These are phyloP conservation scores for Orchestes rusci DNA, from an alignment of 2,888 invertebrate genomes.

Conservation along the genomic window DNA sequence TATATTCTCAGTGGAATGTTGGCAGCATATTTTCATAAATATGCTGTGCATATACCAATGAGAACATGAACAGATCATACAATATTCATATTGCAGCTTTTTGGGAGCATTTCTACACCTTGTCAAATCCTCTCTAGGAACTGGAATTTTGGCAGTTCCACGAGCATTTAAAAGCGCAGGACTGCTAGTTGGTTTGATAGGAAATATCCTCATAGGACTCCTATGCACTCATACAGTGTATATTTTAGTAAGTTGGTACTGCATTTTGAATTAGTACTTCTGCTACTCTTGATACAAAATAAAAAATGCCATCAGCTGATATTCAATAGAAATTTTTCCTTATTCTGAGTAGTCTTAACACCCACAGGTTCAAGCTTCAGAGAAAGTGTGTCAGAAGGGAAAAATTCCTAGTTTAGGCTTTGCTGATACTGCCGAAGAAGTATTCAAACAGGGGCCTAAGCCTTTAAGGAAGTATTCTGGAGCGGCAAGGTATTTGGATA, in stretches of 20 bases:
- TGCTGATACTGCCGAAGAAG: slow-evolving; percentile 75
- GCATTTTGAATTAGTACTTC: too few relatives aligned
- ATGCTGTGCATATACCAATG: neutral
- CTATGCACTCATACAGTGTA: slow-evolving; percentile 92
- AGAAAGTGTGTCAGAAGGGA: slow-evolving; percentile 62
- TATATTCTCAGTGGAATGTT: too few relatives aligned
- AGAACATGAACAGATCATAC: neutral
- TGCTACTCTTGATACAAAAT: neutral
- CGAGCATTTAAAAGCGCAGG: slow-evolving; percentile 87
- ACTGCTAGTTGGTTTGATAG: slow-evolving; percentile 70
- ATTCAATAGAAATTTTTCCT: too few relatives aligned
- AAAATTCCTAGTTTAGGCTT: slow-evolving; percentile 71
- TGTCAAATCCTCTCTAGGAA: slow-evolving; percentile 86
- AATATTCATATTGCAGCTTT: slow-evolving; percentile 50
- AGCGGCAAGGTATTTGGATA: slow-evolving; percentile 65
- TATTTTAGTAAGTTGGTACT: slow-evolving; percentile 75
- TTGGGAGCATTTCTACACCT: slow-evolving; percentile 79
- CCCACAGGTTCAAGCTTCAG: slow-evolving; percentile 74
- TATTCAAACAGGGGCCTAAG: slow-evolving; percentile 71
- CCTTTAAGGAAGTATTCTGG: slow-evolving; percentile 54
- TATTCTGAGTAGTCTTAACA: too few relatives aligned
- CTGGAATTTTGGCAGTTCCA: slow-evolving; percentile 94
- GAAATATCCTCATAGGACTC: slow-evolving; percentile 79
- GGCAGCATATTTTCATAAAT: neutral
- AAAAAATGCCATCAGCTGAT: too few relatives aligned